These are phyloP conservation scores for Aphrophora alni DNA, from an alignment of 2,888 invertebrate species.

Conservation along the genomic window DNA sequence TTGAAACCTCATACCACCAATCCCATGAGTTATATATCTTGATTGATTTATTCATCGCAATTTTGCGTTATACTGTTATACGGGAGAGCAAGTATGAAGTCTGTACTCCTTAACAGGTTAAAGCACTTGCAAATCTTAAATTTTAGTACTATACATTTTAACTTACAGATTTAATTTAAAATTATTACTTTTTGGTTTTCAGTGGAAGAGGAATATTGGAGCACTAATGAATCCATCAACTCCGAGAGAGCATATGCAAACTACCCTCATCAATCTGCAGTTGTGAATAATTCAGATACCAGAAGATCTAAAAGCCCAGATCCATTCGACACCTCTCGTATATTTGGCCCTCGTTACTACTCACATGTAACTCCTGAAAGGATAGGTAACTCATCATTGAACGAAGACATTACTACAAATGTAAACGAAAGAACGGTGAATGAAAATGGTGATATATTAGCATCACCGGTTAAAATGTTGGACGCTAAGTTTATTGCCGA, in stretches of 20 bases:
- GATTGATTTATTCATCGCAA: too few relatives aligned
- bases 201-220: constrained; percentile 59
- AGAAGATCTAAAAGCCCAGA: constrained; percentile 57
- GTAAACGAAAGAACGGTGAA: not conserved
- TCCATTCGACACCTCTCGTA: constrained; percentile 71
- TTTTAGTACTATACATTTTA: too few relatives aligned
- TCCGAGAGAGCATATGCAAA: constrained; percentile 26
- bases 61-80: too few relatives aligned
- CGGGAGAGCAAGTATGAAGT: too few relatives aligned
- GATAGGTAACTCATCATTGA: not conserved
- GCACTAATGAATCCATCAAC: constrained; percentile 40
- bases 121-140: too few relatives aligned
- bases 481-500: constrained; percentile 69
- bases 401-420: constrained; percentile 12
- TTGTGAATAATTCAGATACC: not conserved
- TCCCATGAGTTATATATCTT: too few relatives aligned
- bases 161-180: too few relatives aligned
- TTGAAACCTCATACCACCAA: too few relatives aligned
- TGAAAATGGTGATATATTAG: constrained; percentile 17
- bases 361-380: constrained; percentile 57
- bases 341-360: constrained; percentile 58
- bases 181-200: constrained; percentile 51
- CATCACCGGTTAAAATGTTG: constrained; percentile 58
- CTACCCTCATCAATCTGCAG: constrained; percentile 13
- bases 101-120: too few relatives aligned